Percentiles rank a stretch among this genome's conserved stretches.
Evolutionary conservation across 2,113 vertebrate species (phyloP).

Genomic region (Tupaia tana): DNA sequence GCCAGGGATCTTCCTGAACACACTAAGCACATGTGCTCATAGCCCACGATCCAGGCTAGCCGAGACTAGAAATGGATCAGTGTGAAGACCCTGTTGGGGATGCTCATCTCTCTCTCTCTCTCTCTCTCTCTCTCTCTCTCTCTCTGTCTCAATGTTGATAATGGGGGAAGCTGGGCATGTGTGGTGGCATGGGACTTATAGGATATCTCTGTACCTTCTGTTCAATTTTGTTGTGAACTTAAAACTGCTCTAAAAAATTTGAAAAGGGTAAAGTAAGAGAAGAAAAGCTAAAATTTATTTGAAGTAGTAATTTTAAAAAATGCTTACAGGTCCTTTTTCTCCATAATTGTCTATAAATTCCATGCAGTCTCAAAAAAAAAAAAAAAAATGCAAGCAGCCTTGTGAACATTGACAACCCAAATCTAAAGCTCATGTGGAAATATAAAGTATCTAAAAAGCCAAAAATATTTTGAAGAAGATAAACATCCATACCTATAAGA

Average conservation of each 20-base stretch:
- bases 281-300: background rate
- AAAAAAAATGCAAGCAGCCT: background rate
- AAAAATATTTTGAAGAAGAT: constrained; percentile 35
- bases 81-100: no score
- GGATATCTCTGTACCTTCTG: background rate
- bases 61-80: no score
- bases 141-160: no score
- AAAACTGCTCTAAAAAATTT: no score
- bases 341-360: background rate
- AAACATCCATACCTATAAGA: background rate
- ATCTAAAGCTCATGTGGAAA: background rate
- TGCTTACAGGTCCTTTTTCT: background rate
- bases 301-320: background rate
- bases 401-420: background rate
- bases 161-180: background rate
- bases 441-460: background rate
- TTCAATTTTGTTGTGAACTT: background rate
- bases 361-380: background rate
- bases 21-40: no score
- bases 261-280: background rate
- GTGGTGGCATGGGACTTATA: no score
- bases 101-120: no score
- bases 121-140: no score
- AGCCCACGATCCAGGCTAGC: no score
- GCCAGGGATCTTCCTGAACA: no score